Conservation (phyloP, 2,888 invertebrate genomes). For the Xanthia icteritia region DNA sequence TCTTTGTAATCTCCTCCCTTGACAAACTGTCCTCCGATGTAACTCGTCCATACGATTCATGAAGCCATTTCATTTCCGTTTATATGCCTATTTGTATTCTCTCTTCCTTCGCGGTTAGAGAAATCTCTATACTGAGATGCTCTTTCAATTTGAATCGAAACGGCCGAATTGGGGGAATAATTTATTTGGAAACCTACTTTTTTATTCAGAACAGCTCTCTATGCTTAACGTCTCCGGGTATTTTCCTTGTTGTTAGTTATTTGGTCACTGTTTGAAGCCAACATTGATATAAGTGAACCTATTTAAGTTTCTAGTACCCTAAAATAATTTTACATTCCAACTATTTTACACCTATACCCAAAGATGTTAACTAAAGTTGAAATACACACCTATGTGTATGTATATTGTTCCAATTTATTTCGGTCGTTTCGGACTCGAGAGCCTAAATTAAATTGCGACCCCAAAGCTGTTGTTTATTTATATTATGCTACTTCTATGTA, state of each 20-base stretch:
- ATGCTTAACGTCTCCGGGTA: conserved; percentile 78
- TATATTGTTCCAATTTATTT: conserved; percentile 68
- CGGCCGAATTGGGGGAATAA: conserved; percentile 87
- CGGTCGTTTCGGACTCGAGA: conserved; percentile 67
- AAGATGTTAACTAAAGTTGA: conserved; percentile 64
- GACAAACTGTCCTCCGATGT: conserved; percentile 78
- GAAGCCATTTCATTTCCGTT: conserved; percentile 87
- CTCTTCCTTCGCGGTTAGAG: conserved; percentile 85
- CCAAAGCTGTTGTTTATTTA: conserved; percentile 69
- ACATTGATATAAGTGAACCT: conserved; percentile 33
- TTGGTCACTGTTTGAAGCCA: conserved; percentile 58
- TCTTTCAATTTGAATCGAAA: conserved; percentile 89
- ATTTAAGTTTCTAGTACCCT: conserved; percentile 33
- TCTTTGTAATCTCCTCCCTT: conserved; percentile 73
- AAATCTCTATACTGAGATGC: conserved; percentile 87
- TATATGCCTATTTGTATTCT: conserved; percentile 88
- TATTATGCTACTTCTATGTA: conserved; percentile 64
- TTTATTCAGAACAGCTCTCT: conserved; percentile 81
- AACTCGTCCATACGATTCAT: conserved; percentile 83
- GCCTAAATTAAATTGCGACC: conserved; percentile 68
- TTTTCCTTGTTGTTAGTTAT: conserved; percentile 76
- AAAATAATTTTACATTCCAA: conserved; percentile 55
- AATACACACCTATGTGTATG: conserved; percentile 61
- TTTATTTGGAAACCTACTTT: conserved; percentile 86
- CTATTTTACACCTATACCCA: conserved; percentile 49